phyloP scores from a whole-genome alignment of 2,888 invertebrate genomes.

The Morpho achilles region DNA sequence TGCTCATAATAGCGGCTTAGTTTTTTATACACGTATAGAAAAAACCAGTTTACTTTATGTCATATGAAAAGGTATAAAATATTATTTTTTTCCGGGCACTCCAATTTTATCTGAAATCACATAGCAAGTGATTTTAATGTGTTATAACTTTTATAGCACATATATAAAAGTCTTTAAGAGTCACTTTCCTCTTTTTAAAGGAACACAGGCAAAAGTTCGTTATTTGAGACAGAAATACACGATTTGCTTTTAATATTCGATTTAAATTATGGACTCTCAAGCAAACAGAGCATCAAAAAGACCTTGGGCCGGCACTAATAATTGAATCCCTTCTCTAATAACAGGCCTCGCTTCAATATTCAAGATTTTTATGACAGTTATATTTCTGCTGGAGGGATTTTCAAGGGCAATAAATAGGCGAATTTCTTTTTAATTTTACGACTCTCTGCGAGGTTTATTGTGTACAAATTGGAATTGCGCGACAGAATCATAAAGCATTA shows the following conservation, averaged over 20 bases:
- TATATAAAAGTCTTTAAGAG: no score
- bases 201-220: no score
- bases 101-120: no score
- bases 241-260: background rate
- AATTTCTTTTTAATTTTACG: conserved; percentile 50
- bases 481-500: conserved; percentile 46
- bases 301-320: conserved; percentile 14
- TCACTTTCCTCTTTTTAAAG: no score
- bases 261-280: background rate
- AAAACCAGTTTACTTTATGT: no score
- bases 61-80: no score
- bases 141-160: no score
- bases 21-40: no score
- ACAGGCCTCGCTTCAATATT: conserved; percentile 12
- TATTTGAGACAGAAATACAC: no score
- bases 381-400: conserved; percentile 37
- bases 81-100: no score
- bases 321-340: conserved; percentile 19
- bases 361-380: conserved; percentile 43
- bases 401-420: conserved; percentile 40
- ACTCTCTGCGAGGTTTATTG: conserved; percentile 45
- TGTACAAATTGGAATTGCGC: conserved; percentile 63
- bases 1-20: no score
- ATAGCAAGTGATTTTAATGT: no score
- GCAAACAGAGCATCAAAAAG: background rate